Evolutionary conservation across 1,140 invertebrate species (phyloP), one percentile per base, ranked within the genome.

Genomic region (Diorhabda sublineata): DNA sequence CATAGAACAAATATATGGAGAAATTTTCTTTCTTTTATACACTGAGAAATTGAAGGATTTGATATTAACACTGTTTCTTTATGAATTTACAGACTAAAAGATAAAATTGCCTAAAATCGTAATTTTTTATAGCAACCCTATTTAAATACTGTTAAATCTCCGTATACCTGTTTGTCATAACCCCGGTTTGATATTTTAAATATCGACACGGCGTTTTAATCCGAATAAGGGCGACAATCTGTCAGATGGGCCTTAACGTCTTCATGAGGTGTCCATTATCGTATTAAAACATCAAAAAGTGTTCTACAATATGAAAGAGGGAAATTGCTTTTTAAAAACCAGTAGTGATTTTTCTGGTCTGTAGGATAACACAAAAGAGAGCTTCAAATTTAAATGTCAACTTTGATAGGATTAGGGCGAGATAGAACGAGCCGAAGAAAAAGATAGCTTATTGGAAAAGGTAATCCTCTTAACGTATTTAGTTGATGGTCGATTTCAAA

Each of bases 401-500:
- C 52, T 73, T 63, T 73, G 72, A 73, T 70, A 52, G 72, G 72
- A 73, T 73, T 73, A 73, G 71, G 63, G 42, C 69, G 58, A 26
- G 26, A 26, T 26, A 26, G 26, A 26, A 26, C 26, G 26, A 26
- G 26, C 26, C 26, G 26, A 26, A 52, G 47, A 8, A n/a, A 52
- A 3, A 61, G 61, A 59, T 64, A 66, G 65, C 63, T 73, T 71
- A 66, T 59, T 41, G 45, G 42, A 66, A 61, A 69, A 66, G 45
- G 42, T 73, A 73, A 73, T 73, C 72, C 71, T 44, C 72, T 73
- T 71, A 73, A 71, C 72, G 61, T 59, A 67, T 72, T 72, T 69
- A 71, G 68, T 66, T 68, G 71, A 64, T 72, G 59, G 64, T 66
- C 26, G 68, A 72, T 62, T 72, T 69, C 64, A 67, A 72, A 67